Conservation (phyloP, 1,140 invertebrate genomes). For the Aphelenchoides fujianensis region DNA sequence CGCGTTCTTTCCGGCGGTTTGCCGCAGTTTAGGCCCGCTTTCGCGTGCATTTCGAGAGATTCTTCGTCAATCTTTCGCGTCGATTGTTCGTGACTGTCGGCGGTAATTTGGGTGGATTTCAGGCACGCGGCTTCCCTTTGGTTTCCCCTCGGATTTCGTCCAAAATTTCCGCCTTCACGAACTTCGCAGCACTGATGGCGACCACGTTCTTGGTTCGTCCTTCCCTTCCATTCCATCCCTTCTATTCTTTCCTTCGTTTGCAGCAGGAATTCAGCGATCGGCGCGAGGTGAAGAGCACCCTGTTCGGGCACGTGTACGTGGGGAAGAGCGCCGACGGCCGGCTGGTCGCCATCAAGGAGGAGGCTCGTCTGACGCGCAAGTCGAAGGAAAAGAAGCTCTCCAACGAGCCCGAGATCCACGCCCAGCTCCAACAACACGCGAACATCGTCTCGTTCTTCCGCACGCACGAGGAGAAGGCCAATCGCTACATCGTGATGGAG, state of each 20-base stretch:
- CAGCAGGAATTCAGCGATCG: neutral
- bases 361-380: neutral
- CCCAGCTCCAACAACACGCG: neutral
- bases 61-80: too few relatives aligned
- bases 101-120: too few relatives aligned
- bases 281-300: neutral
- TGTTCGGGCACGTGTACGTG: neutral
- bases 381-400: neutral
- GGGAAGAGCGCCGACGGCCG: neutral
- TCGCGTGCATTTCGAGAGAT: too few relatives aligned
- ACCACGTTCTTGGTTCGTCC: neutral
- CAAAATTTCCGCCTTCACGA: neutral
- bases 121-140: too few relatives aligned
- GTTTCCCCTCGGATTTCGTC: too few relatives aligned
- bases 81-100: too few relatives aligned
- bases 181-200: neutral
- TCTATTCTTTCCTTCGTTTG: neutral
- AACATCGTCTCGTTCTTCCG: neutral
- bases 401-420: conserved; percentile 1
- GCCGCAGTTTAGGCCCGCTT: too few relatives aligned
- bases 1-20: too few relatives aligned
- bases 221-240: too few relatives aligned
- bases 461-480: neutral
- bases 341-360: neutral
- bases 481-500: neutral